Conservation (phyloP, 2,888 invertebrate genomes). For the Drosophila lutescens region DNA sequence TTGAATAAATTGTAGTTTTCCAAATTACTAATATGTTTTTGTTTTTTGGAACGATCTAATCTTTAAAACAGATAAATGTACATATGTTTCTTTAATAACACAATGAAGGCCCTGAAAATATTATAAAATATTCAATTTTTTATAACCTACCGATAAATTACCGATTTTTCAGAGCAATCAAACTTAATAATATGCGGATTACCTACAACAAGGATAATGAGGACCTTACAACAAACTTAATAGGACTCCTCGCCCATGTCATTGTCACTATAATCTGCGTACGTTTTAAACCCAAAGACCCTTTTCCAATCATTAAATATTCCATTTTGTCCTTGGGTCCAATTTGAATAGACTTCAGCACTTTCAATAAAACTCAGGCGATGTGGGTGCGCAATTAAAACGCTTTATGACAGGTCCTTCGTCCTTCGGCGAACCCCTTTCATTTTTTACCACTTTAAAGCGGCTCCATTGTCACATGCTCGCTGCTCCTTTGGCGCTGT, state of each 20-base stretch:
- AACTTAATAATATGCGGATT: neutral
- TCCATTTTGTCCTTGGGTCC: conserved; percentile 21
- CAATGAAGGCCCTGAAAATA: too few relatives aligned
- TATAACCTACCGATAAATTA: too few relatives aligned
- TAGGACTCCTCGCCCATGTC: neutral
- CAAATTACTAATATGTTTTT: neutral
- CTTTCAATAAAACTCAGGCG: conserved; percentile 23
- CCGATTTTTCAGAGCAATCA: too few relatives aligned
- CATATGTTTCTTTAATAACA: too few relatives aligned
- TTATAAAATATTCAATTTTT: too few relatives aligned
- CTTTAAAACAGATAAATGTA: too few relatives aligned
- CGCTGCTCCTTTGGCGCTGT: conserved; percentile 32
- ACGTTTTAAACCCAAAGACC: neutral
- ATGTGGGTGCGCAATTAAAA: conserved; percentile 56
- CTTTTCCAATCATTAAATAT: conserved; percentile 35
- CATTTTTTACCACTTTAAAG: conserved; percentile 59
- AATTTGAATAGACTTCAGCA: conserved; percentile 24
- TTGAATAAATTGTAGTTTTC: neutral
- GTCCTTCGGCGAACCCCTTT: conserved; percentile 26
- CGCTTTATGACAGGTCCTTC: conserved; percentile 55
- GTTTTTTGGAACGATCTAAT: too few relatives aligned
- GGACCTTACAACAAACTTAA: neutral
- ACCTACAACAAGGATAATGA: neutral
- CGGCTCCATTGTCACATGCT: conserved; percentile 47
- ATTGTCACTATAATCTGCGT: conserved; percentile 12